These are phyloP conservation scores for Tetranychus truncatus DNA, from an alignment of 2,888 invertebrate genomes.

Conservation along the genomic window DNA sequence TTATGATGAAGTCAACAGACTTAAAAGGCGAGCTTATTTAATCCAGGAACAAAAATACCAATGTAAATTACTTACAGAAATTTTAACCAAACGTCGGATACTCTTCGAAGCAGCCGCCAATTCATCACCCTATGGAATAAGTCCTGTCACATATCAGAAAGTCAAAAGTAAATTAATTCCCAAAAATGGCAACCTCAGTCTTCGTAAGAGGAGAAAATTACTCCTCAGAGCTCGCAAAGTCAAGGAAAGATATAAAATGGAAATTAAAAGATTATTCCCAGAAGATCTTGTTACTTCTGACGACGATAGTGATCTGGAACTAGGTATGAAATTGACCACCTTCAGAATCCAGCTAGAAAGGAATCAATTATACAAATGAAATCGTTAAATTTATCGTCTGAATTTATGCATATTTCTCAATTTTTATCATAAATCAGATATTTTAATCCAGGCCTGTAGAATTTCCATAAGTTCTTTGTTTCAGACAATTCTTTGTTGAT, in stretches of 20 bases:
- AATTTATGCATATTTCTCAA: too few relatives aligned
- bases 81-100: slow-evolving; percentile 9
- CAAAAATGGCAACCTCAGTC: slow-evolving; percentile 12
- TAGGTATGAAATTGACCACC: neutral
- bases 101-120: slow-evolving; percentile 13
- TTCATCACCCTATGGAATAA: neutral
- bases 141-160: neutral
- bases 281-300: neutral
- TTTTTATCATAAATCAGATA: too few relatives aligned
- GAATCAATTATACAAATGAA: neutral
- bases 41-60: slow-evolving; percentile 17
- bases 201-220: neutral
- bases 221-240: slow-evolving; percentile 1
- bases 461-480: neutral
- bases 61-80: slow-evolving; percentile 12
- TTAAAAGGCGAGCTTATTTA: slow-evolving; percentile 12
- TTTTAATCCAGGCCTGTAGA: neutral
- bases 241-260: slow-evolving; percentile 11
- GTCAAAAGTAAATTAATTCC: neutral
- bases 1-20: slow-evolving; percentile 13
- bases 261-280: slow-evolving; percentile 10
- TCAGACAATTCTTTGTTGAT: neutral
- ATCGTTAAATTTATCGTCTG: too few relatives aligned
- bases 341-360: neutral
- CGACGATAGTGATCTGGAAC: neutral